Conservation (phyloP, 2,888 invertebrate species). For the Xanthia togata region DNA sequence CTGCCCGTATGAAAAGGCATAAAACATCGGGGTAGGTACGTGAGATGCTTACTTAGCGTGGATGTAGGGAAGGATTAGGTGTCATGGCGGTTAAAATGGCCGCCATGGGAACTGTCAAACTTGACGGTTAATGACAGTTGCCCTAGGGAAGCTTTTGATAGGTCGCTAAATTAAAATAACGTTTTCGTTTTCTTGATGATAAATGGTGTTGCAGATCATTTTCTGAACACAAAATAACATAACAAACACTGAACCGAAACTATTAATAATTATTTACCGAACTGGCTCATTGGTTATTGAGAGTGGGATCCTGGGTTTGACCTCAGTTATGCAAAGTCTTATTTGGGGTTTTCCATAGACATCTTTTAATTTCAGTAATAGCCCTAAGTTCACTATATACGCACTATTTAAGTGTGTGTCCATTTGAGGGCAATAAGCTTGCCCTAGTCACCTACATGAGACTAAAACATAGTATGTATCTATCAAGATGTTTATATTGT, state of each 20-base stretch:
- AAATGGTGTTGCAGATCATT: no score
- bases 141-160: no score
- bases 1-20: constrained; percentile 54
- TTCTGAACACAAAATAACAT: no score
- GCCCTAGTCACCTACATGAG: background rate
- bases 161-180: no score
- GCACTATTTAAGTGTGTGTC: no score
- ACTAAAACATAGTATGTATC: background rate
- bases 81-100: constrained; percentile 32
- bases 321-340: background rate
- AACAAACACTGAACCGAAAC: no score
- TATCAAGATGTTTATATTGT: background rate
- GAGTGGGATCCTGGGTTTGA: background rate
- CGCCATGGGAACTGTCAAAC: constrained; percentile 18
- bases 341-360: background rate
- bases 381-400: no score
- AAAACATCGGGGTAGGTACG: constrained; percentile 64
- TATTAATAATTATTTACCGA: no score
- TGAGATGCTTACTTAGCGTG: constrained; percentile 40
- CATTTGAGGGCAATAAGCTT: background rate
- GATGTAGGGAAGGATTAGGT: background rate
- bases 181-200: no score
- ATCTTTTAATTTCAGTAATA: background rate
- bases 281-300: background rate
- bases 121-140: constrained; percentile 3